phyloP scores from a whole-genome alignment of 1,140 invertebrate genomes.

The Drosophila teissieri region DNA sequence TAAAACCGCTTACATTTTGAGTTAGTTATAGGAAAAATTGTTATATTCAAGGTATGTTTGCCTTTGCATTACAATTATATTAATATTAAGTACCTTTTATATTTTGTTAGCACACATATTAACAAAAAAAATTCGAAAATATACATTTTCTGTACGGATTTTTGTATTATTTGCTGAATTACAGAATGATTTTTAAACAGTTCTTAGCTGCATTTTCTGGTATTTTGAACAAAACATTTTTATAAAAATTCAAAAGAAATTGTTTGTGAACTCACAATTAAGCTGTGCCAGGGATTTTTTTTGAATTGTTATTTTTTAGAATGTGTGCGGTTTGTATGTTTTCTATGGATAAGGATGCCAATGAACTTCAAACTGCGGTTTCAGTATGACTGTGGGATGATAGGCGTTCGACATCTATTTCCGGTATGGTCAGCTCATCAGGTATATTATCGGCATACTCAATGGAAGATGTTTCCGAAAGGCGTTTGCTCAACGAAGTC shows the following conservation, averaged over 20 bases:
- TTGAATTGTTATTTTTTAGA: conserved; percentile 24
- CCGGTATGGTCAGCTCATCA: conserved; percentile 93
- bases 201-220: not conserved
- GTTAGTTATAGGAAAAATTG: not conserved
- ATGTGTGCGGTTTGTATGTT: conserved; percentile 32
- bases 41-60: not conserved
- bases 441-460: conserved; percentile 95
- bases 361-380: conserved; percentile 91
- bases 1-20: conserved; percentile 13
- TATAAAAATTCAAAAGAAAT: not conserved
- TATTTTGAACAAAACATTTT: not conserved
- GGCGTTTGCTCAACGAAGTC: conserved; percentile 94
- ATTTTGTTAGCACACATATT: not conserved
- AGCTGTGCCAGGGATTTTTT: not conserved
- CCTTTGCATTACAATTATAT: not conserved
- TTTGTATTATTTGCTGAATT: not conserved
- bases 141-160: not conserved
- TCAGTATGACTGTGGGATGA: conserved; percentile 96
- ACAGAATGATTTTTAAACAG: not conserved
- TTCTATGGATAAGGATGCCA: conserved; percentile 9
- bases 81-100: not conserved
- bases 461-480: conserved; percentile 95
- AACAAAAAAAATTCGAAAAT: not conserved
- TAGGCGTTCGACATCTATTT: conserved; percentile 95
- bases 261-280: not conserved